These are phyloP conservation scores for Trinectes maculatus DNA, from an alignment of 2,113 vertebrate genomes.

Conservation along the genomic window DNA sequence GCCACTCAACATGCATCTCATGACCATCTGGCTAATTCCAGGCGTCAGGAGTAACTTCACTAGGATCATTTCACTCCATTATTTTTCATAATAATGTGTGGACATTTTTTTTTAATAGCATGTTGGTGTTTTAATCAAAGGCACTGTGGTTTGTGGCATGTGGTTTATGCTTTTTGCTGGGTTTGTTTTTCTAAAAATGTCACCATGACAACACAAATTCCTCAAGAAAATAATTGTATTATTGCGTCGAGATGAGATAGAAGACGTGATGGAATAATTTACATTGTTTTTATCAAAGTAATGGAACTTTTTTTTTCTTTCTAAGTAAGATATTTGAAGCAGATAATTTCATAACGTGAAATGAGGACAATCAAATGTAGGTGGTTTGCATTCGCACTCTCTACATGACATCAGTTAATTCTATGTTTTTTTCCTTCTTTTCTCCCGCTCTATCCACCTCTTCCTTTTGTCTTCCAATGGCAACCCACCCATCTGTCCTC, in stretches of 20 bases:
- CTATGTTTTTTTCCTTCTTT: background rate
- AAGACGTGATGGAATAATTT: too few relatives aligned
- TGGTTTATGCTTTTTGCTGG: conserved; percentile 32
- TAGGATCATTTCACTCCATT: conserved; percentile 4
- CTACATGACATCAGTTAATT: background rate
- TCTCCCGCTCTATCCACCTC: background rate
- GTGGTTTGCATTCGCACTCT: background rate
- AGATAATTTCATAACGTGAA: background rate
- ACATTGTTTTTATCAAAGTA: background rate
- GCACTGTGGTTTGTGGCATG: conserved; percentile 48
- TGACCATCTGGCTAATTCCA: background rate
- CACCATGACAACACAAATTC: conserved; percentile 24
- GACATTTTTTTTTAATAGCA: conserved; percentile 26
- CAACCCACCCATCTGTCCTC: background rate
- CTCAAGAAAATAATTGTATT: conserved; percentile 1
- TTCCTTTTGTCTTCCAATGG: background rate
- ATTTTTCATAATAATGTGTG: conserved; percentile 28
- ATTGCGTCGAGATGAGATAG: background rate
- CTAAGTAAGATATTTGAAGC: background rate
- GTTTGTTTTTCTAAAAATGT: conserved; percentile 19
- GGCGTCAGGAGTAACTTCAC: conserved; percentile 55
- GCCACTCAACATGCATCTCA: background rate
- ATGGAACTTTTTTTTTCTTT: background rate
- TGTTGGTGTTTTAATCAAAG: conserved; percentile 16
- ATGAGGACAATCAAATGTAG: background rate